A percentile compares a stretch with the other conserved stretches of the same genome.
Conservation (phyloP, 2,113 vertebrate genomes). For the Ellobius talpinus region DNA sequence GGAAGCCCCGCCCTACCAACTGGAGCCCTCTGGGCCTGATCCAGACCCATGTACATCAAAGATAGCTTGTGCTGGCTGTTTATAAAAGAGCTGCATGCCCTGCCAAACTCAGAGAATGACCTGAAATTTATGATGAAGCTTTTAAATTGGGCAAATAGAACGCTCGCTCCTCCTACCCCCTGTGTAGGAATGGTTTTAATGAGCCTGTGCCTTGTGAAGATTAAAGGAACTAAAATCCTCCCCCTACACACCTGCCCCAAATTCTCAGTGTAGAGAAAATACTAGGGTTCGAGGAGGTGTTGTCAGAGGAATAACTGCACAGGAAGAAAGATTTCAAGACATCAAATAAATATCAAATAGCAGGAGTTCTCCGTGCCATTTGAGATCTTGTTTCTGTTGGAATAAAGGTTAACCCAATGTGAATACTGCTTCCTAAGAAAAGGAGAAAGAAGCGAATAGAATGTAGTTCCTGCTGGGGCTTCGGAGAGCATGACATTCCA, state of each 20-base stretch:
- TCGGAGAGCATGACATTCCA: neutral
- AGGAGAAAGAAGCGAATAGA: neutral
- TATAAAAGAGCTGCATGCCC: conserved; percentile 57
- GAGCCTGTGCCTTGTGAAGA: conserved; percentile 66
- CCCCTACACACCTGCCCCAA: neutral
- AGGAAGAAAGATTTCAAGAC: conserved; percentile 57
- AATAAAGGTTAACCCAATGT: conserved; percentile 15
- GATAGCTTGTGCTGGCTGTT: conserved; percentile 36
- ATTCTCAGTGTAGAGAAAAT: neutral
- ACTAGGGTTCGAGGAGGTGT: neutral
- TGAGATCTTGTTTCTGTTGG: conserved; percentile 58
- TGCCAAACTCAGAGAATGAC: conserved; percentile 4
- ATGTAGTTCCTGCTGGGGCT: neutral
- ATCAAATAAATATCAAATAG: conserved; percentile 55
- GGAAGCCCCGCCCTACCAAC: conserved; percentile 56
- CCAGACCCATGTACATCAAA: conserved; percentile 70
- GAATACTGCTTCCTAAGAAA: conserved; percentile 2
- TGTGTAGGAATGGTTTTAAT: conserved; percentile 59
- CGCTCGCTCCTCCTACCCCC: conserved; percentile 26
- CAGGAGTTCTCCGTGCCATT: conserved; percentile 17
- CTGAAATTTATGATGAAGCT: conserved; percentile 71
- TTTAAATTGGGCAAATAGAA: conserved; percentile 72
- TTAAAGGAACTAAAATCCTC: conserved; percentile 44
- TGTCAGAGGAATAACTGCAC: conserved; percentile 33
- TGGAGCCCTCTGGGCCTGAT: conserved; percentile 46